These are phyloP conservation scores for Onychomys leucogaster DNA, from an alignment of 2,797 vertebrate species.

Conservation along the genomic window DNA sequence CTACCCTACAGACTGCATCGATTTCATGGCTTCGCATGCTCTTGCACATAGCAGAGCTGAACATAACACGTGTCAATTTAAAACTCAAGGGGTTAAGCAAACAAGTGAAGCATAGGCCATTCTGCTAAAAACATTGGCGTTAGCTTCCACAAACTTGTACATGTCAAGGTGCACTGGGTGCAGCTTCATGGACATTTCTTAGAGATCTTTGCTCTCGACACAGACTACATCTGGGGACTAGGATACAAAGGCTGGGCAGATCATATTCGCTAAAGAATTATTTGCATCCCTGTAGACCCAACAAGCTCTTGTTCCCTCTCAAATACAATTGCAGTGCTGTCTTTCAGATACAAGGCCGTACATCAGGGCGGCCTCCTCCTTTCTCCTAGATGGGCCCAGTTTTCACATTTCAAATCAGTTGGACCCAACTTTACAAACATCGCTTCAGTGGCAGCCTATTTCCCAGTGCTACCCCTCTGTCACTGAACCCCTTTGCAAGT, in stretches of 20 bases:
- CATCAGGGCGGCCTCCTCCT: not conserved
- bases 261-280: constrained; percentile 2
- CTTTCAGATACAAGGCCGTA: not conserved
- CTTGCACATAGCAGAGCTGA: constrained; percentile 28
- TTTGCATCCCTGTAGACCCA: constrained; percentile 31
- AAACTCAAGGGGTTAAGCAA: not conserved
- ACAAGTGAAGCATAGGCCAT: not conserved
- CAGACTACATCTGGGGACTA: not conserved
- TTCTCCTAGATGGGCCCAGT: not conserved
- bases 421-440: constrained; percentile 9
- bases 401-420: constrained; percentile 48
- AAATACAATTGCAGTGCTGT: not conserved
- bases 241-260: not conserved
- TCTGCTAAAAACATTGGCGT: not conserved
- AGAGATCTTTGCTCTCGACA: not conserved
- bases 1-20: not conserved
- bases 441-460: constrained; percentile 12
- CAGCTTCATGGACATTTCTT: not conserved
- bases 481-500: not conserved
- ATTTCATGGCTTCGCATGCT: not conserved
- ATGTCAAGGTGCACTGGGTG: not conserved
- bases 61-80: not conserved
- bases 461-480: not conserved
- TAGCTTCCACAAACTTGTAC: not conserved
- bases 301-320: constrained; percentile 24